Evolutionary conservation across 1,140 invertebrate genomes (phyloP).

Genomic region (Lutraria rhynchaena): DNA sequence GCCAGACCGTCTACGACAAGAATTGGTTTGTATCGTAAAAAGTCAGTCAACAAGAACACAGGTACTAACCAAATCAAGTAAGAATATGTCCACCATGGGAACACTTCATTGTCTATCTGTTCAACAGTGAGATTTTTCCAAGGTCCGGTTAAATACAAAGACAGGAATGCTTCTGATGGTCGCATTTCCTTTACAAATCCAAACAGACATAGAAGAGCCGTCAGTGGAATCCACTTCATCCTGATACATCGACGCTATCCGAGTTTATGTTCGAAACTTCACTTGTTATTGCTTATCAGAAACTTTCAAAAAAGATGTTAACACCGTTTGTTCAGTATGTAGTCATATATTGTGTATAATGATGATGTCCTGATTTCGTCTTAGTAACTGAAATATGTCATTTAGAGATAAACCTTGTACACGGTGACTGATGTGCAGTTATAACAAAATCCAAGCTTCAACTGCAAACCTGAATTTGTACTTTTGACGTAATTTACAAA

Average conservation of each 20-base stretch:
- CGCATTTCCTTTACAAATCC: slow-evolving; percentile 92
- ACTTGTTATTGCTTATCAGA: too few species aligned
- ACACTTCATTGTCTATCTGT: slow-evolving; percentile 89
- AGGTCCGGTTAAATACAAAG: slow-evolving; percentile 87
- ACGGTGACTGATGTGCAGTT: too few species aligned
- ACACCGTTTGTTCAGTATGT: too few species aligned
- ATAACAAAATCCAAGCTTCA: too few species aligned
- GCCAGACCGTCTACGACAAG: slow-evolving; percentile 88
- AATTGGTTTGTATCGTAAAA: slow-evolving; percentile 92
- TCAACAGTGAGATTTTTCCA: slow-evolving; percentile 88
- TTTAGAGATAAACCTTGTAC: too few species aligned
- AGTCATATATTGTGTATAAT: too few species aligned
- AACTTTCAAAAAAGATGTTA: too few species aligned
- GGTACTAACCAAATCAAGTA: slow-evolving; percentile 88
- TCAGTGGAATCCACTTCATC: slow-evolving; percentile 69
- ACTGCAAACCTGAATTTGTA: too few species aligned
- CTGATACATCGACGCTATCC: neutral
- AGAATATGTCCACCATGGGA: slow-evolving; percentile 91
- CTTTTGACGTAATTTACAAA: too few species aligned
- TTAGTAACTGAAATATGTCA: too few species aligned
- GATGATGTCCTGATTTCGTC: too few species aligned
- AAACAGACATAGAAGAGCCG: slow-evolving; percentile 88
- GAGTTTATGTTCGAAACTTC: too few species aligned
- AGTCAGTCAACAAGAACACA: slow-evolving; percentile 92
- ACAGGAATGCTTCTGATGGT: slow-evolving; percentile 91